Base-by-base conservation (phyloP, 2,888 invertebrate species). In the Galeruca laticollis region DNA sequence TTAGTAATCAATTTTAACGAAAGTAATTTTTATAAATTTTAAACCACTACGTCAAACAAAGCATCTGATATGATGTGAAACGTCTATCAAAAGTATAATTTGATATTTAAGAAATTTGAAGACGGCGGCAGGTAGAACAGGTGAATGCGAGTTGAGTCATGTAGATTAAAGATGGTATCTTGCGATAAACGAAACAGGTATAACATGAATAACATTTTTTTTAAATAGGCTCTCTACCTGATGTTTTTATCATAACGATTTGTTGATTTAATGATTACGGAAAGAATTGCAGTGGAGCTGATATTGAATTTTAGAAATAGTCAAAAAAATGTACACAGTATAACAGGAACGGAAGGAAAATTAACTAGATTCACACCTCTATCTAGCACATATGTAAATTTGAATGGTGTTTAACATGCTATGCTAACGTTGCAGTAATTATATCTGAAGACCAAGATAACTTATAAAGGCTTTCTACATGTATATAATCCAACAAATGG, bases 171-270 rank as follows among this genome's bases (percentile, higher is more conserved):
- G 56, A 57, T 56, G 15, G 13, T 31, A 11, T 52, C n/a, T 31
- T 35, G n/a, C 4, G 56, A 57, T 57, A 57, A 57, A 10, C 11
- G 56, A 15, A 57, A 35, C 56, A 35, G 56, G 56, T 57, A 57
- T 11, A 57, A 57, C 51, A 11, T 21, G 20, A 31, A 54, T 18
- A 15, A 15, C n/a, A 47, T 54, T 54, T 54, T 54, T 26, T 26
- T 54, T 13, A 2, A 35, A 52, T 51, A 51, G 15, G n/a, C n/a
- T n/a, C n/a, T 56, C 31, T 33, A 56, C 56, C 33, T 56, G 31
- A 5, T 33, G 33, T 56, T 56, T 56, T n/a, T 31, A 35, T 35
- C 9, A n/a, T 15, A 56, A 35, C 5, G 9, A 21, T 13, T 15
- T 31, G n/a, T 26, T 6, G 21, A 54, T n/a, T 52, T 13, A 21